Base-by-base conservation (phyloP, 2,888 invertebrate species). In the Drosophila neotestacea region DNA sequence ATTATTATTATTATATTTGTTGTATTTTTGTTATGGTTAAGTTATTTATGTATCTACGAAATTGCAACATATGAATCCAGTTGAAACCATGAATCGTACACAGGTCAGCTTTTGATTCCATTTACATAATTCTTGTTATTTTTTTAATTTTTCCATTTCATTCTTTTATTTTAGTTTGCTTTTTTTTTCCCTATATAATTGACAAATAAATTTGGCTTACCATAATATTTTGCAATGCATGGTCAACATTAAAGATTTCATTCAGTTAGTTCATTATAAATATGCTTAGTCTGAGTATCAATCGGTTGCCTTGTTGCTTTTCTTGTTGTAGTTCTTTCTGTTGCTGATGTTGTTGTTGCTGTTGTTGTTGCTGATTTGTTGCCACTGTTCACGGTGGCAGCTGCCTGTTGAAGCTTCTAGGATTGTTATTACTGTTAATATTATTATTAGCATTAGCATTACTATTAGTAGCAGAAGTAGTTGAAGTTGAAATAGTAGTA, bases 201-300 rank as follows among this genome's bases (percentile, higher is more conserved):
- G 86, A 86, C 86, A 88, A 88, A 76, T 73, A 69, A 85, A 76
- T 86, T 86, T 86, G 86, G 86, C 89, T 86, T 86, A 86, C 86
- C 86, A 89, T 88, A 71, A 81, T 78, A 70, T 71, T 79, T 78
- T 81, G 79, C 70, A 81, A 76, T 85, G 82, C 80, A 86, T 89
- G 84, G 86, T 87, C 90, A 85, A 77, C 79, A 76, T 77, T 81
- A 74, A 71, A 79, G 66, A 70, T 74, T 76, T 74, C 56, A 64
- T 69, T 69, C 72, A 67, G 60, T 70, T 79, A 59, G 46, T 56
- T 54, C 46, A 41, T 48, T 68, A 48, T 58, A 65, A 59, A 56
- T 62, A 69, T 73, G 63, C 73, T 65, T 81, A 81, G 54, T 66
- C 70, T 85, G 89, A 85, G 89, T 89, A 87, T 89, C 84, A 82